These are phyloP conservation scores for Coturnix japonica DNA, from an alignment of 2,113 vertebrate genomes.

Conservation along the genomic window DNA sequence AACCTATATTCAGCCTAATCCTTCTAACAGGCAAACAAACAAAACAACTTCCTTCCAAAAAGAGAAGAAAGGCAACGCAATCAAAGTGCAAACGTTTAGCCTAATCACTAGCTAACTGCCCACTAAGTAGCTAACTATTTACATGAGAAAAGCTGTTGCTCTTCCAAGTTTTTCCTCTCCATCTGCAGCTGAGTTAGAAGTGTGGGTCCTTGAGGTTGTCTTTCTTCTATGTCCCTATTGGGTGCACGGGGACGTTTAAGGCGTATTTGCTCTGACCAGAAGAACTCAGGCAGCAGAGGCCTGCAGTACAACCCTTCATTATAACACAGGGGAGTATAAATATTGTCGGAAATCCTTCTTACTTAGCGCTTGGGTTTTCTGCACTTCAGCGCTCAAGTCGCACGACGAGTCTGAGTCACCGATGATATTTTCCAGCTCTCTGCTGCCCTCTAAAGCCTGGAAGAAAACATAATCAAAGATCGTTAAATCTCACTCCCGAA, in stretches of 20 bases:
- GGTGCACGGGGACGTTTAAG: background rate
- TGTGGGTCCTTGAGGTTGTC: background rate
- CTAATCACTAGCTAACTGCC: constrained; percentile 54
- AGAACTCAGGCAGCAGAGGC: background rate
- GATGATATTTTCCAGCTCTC: constrained; percentile 82
- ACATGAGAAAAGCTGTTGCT: constrained; percentile 56
- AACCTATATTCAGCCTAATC: constrained; percentile 45
- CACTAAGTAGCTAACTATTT: constrained; percentile 64
- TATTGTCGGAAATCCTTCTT: constrained; percentile 53
- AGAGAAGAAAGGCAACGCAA: constrained; percentile 35
- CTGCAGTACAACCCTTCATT: background rate
- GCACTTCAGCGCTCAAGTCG: constrained; percentile 75
- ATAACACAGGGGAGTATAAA: background rate
- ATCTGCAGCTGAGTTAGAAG: background rate
- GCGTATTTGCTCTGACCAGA: background rate
- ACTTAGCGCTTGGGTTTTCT: constrained; percentile 80
- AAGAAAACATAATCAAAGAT: constrained; percentile 24
- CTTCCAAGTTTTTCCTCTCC: constrained; percentile 17
- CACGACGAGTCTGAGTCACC: constrained; percentile 20
- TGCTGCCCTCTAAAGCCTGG: constrained; percentile 89
- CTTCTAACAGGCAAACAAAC: constrained; percentile 57
- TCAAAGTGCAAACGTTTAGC: constrained; percentile 30
- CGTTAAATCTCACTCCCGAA: background rate
- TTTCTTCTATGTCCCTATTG: background rate
- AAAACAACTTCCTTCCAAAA: constrained; percentile 54